Evolutionary conservation across 30 jellyfish, hydroid and myxozoan genomes (phyloP).

Genomic region (Calvadosia cruxmelitensis): DNA sequence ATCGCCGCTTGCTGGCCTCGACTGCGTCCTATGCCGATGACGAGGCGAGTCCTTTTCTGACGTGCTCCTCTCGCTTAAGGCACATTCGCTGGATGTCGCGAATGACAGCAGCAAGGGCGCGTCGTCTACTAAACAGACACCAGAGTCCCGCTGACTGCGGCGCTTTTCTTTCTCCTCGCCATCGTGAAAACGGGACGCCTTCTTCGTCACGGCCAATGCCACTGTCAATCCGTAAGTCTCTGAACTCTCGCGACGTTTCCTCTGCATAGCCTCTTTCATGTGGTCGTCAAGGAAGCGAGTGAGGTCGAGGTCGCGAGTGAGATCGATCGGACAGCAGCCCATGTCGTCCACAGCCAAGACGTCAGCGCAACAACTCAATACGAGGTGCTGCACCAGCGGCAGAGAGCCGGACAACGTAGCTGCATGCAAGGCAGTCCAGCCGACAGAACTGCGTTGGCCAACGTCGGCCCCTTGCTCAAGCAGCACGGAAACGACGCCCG

Average conservation of each 20-base stretch:
- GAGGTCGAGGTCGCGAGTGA: constrained; percentile 35
- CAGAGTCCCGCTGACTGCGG: background rate
- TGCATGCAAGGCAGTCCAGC: constrained; percentile 80
- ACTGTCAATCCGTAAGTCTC: background rate
- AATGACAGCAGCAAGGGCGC: too few relatives aligned
- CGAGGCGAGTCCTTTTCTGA: too few relatives aligned
- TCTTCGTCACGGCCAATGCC: background rate
- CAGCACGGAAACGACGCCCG: constrained; percentile 18
- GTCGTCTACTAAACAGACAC: background rate
- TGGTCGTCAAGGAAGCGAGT: constrained; percentile 2
- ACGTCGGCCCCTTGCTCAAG: constrained; percentile 54
- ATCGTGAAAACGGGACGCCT: background rate
- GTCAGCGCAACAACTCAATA: constrained; percentile 45
- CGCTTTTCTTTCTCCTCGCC: background rate
- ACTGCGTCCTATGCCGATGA: too few relatives aligned
- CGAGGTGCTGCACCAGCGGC: constrained; percentile 37
- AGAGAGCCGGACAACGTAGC: constrained; percentile 47
- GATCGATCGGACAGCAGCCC: constrained; percentile 60
- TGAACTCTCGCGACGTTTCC: background rate
- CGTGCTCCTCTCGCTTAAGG: too few relatives aligned
- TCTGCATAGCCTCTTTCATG: background rate
- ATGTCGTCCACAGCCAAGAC: constrained; percentile 50
- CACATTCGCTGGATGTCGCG: too few relatives aligned
- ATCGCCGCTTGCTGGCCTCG: too few relatives aligned
- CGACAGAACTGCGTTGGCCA: constrained; percentile 51